Percentiles rank a stretch among this genome's conserved stretches.
Conservation (phyloP, 2,888 invertebrate species). For the Platypus cylindrus region DNA sequence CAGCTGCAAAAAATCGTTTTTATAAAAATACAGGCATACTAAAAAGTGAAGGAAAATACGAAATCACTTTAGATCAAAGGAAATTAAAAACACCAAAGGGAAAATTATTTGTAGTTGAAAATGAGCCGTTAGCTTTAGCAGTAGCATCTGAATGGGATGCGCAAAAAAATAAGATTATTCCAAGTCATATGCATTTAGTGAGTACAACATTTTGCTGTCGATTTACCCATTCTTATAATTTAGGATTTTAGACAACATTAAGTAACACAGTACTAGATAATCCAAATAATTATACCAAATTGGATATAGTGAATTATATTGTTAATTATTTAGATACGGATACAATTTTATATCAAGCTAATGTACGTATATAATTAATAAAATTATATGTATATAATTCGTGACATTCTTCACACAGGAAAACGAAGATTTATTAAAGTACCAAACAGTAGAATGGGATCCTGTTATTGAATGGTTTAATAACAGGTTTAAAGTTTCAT, state of each 20-base stretch:
- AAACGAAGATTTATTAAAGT: slow-evolving; percentile 60
- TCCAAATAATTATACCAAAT: slow-evolving; percentile 65
- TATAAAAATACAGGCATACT: slow-evolving; percentile 22
- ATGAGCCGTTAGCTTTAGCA: slow-evolving; percentile 81
- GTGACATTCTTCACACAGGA: slow-evolving; percentile 41
- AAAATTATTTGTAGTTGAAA: slow-evolving; percentile 58
- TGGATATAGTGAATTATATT: slow-evolving; percentile 64
- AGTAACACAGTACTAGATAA: slow-evolving; percentile 89
- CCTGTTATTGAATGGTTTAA: slow-evolving; percentile 86
- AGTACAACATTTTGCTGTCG: slow-evolving; percentile 19
- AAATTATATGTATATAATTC: background rate
- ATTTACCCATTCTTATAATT: slow-evolving; percentile 5
- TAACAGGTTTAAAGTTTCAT: slow-evolving; percentile 57
- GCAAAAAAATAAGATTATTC: slow-evolving; percentile 65
- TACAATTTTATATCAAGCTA: slow-evolving; percentile 64
- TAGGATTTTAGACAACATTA: slow-evolving; percentile 58
- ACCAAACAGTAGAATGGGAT: slow-evolving; percentile 78
- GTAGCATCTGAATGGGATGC: slow-evolving; percentile 91
- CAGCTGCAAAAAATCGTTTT: slow-evolving; percentile 19
- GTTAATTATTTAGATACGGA: slow-evolving; percentile 72
- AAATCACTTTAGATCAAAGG: slow-evolving; percentile 77
- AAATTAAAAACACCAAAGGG: slow-evolving; percentile 87
- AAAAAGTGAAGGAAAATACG: slow-evolving; percentile 41
- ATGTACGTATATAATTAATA: slow-evolving; percentile 39
- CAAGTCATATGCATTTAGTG: slow-evolving; percentile 82